Percentiles rank a stretch among this genome's conserved stretches.
phyloP scores from a whole-genome alignment of 2,797 vertebrate genomes.

The Microctenopoma stevenorrisi region DNA sequence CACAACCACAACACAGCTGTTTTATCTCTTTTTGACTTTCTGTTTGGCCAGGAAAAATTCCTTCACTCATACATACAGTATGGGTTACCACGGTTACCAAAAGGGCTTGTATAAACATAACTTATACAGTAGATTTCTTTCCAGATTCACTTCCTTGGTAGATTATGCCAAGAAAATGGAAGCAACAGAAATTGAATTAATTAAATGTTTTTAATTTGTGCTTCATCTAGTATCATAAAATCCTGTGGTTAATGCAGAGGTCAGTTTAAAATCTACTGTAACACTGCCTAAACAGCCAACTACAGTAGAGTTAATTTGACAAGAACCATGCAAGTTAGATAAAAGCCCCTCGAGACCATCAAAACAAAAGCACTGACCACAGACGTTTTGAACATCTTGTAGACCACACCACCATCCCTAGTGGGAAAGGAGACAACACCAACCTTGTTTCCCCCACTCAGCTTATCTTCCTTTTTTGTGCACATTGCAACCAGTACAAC shows the following conservation, averaged over 20 bases:
- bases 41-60: no score
- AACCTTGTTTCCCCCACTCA: constrained; percentile 20
- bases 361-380: neutral
- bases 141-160: neutral
- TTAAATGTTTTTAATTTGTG: neutral
- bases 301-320: neutral
- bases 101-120: no score
- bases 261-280: no score
- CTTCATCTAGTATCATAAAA: neutral
- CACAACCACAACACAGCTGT: neutral
- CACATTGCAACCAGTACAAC: constrained; percentile 66
- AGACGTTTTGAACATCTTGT: neutral
- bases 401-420: neutral
- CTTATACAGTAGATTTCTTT: neutral
- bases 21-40: no score
- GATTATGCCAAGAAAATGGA: neutral
- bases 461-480: constrained; percentile 43
- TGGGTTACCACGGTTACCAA: constrained; percentile 6
- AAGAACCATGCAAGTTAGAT: neutral
- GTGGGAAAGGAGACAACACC: constrained; percentile 4
- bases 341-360: neutral
- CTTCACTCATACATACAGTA: no score
- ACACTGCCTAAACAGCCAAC: neutral
- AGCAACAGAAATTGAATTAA: neutral
- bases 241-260: neutral